phyloP scores from a whole-genome alignment of 2,888 invertebrate species.

The Apodemia zela region DNA sequence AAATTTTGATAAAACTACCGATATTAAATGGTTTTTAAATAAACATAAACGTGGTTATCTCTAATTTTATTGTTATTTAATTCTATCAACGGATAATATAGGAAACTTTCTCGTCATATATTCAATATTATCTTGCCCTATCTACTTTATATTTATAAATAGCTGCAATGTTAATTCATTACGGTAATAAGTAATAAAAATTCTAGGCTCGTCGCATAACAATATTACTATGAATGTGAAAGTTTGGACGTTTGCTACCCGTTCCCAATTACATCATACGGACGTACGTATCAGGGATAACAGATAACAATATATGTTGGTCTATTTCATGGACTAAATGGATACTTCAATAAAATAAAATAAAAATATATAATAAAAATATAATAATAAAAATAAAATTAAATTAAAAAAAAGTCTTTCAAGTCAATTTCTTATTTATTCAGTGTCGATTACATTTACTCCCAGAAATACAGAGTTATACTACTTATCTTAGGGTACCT shows the following conservation, averaged over 20 bases:
- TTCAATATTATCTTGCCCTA: background rate
- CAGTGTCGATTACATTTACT: too few relatives aligned
- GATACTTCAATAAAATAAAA: too few relatives aligned
- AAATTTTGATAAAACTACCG: conserved; percentile 1
- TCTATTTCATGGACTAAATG: background rate
- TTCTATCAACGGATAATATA: background rate
- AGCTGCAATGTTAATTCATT: background rate
- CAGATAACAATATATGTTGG: background rate
- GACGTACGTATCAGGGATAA: background rate
- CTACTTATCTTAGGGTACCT: too few relatives aligned
- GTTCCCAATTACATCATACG: background rate
- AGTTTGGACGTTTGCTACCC: background rate
- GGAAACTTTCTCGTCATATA: conserved; percentile 1
- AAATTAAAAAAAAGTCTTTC: too few relatives aligned
- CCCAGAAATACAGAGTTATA: too few relatives aligned
- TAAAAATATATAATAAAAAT: too few relatives aligned
- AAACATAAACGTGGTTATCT: conserved; percentile 4
- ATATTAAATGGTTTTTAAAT: conserved; percentile 9
- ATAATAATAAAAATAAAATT: too few relatives aligned
- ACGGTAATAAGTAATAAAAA: conserved; percentile 2
- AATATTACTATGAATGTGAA: conserved; percentile 10
- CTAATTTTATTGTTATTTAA: conserved; percentile 11
- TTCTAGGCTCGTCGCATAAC: conserved; percentile 5
- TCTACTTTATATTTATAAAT: background rate
- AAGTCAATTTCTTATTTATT: too few relatives aligned